Evolutionary conservation across 2,113 vertebrate genomes (phyloP).

Genomic region (Bambusicola thoracicus): DNA sequence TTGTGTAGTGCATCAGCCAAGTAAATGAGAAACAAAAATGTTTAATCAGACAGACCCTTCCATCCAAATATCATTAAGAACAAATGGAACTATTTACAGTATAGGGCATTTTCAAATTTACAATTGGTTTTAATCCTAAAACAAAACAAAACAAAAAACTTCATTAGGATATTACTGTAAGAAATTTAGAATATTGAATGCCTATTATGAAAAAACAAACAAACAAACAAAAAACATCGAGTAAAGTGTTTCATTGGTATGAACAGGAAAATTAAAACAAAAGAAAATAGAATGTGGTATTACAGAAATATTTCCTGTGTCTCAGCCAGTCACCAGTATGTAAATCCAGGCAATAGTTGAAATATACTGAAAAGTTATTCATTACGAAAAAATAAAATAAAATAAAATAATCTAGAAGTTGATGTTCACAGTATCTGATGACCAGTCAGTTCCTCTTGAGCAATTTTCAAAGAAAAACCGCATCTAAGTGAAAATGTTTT

Average conservation of each 20-base stretch:
- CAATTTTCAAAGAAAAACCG: not conserved
- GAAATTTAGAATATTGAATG: not conserved
- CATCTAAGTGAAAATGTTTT: not conserved
- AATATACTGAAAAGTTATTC: not conserved
- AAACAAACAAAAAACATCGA: not conserved
- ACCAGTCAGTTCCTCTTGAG: not conserved
- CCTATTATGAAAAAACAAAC: not conserved
- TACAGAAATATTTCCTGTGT: not conserved
- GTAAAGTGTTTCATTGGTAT: not conserved
- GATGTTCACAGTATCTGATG: not conserved
- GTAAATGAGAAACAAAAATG: not conserved
- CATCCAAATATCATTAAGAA: not conserved
- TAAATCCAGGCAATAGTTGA: not conserved
- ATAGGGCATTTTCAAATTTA: not conserved
- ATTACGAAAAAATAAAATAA: no score
- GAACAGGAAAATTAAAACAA: not conserved
- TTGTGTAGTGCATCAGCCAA: rapidly evolving
- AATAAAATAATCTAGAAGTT: not conserved
- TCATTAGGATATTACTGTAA: not conserved
- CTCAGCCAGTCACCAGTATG: not conserved
- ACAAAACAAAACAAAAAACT: not conserved
- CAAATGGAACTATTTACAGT: not conserved
- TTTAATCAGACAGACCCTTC: not conserved
- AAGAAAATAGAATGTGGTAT: not conserved
- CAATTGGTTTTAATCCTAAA: not conserved